These are phyloP conservation scores for Acipenser transmontanus DNA, from an alignment of 2,797 vertebrate genomes.

Conservation along the genomic window DNA sequence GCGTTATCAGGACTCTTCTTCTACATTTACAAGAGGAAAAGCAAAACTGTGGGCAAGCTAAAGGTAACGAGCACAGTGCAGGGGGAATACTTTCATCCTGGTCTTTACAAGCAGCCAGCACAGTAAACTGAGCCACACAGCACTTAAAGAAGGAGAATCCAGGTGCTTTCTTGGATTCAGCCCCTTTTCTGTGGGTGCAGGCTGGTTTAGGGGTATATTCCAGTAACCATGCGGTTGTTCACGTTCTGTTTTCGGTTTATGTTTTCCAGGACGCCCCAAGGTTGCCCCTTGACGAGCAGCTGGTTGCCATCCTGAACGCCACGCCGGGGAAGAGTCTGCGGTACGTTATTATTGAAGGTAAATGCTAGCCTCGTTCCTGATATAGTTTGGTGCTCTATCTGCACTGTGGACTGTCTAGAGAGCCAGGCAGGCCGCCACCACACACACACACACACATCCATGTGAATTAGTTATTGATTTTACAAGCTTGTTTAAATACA, in stretches of 20 bases:
- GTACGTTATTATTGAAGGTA: constrained; percentile 80
- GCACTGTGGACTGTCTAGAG: neutral
- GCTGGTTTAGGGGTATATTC: too few relatives aligned
- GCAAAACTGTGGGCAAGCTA: constrained; percentile 52
- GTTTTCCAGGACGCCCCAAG: constrained; percentile 64
- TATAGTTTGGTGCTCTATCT: neutral
- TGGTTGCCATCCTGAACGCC: constrained; percentile 59
- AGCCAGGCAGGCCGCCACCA: too few relatives aligned
- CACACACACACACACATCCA: neutral
- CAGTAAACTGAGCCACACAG: too few relatives aligned
- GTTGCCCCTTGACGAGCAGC: constrained; percentile 54
- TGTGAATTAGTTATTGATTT: neutral
- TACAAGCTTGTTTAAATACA: neutral
- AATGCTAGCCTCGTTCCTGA: constrained; percentile 15
- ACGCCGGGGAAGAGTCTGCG: constrained; percentile 63
- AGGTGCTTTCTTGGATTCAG: neutral
- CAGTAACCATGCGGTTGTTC: too few relatives aligned
- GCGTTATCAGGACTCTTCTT: constrained; percentile 70
- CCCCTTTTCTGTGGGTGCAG: neutral
- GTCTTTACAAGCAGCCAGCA: too few relatives aligned
- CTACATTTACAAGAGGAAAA: constrained; percentile 67
- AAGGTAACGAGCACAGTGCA: constrained; percentile 50
- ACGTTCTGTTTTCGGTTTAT: neutral
- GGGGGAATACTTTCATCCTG: neutral
- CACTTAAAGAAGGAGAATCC: neutral